Percentiles rank a stretch among this genome's conserved stretches.
These are phyloP conservation scores for Rhinichthys osculus DNA, from an alignment of 2,797 vertebrate genomes.

Conservation along the genomic window DNA sequence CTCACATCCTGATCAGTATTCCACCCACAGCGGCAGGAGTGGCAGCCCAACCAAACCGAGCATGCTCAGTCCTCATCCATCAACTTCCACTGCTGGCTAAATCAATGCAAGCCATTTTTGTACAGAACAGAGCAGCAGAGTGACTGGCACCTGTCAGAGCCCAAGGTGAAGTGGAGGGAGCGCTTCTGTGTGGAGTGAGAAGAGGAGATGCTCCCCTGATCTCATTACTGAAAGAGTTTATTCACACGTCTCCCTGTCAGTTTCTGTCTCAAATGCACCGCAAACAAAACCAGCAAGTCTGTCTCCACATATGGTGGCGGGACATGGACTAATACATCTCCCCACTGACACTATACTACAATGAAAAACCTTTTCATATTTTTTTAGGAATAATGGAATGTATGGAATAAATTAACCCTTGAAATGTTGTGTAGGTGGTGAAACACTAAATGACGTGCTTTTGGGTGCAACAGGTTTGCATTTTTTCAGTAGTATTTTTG, in stretches of 20 bases:
- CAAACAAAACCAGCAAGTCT: conserved; percentile 45
- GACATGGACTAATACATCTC: conserved; percentile 1
- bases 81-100: conserved; percentile 32
- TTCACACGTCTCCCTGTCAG: conserved; percentile 4
- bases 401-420: not conserved
- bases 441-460: not conserved
- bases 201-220: not conserved
- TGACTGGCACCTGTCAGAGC: conserved; percentile 38
- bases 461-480: not conserved
- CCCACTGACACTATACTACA: not conserved
- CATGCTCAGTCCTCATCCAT: conserved; percentile 54
- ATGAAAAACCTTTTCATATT: not conserved
- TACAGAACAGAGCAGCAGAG: conserved; percentile 42
- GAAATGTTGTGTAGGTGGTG: not conserved
- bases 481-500: not conserved
- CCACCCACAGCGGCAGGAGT: conserved; percentile 63
- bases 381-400: not conserved
- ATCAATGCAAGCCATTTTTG: conserved; percentile 45
- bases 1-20: conserved; percentile 69
- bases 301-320: conserved; percentile 7
- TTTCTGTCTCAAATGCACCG: not conserved
- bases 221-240: not conserved
- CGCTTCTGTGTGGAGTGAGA: not conserved
- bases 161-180: not conserved
- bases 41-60: conserved; percentile 43